Evolutionary conservation across 1,140 invertebrate species (phyloP), one percentile per base, ranked within the genome.

Genomic region (Pinna nobilis): DNA sequence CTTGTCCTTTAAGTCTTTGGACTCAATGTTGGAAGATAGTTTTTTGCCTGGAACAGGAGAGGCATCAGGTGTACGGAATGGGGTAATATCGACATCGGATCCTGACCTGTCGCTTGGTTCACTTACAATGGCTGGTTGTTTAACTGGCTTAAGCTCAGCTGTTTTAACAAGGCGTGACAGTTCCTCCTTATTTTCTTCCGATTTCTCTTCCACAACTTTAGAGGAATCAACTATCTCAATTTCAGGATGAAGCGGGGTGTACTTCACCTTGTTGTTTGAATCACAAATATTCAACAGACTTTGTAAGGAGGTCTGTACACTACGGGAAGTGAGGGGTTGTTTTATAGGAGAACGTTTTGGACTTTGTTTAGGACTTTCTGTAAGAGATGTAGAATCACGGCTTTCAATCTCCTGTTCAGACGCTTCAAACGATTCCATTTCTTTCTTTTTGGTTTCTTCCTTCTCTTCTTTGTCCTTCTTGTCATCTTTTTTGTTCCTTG

Each of bases 21-120:
- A 41, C 30, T n/a, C 25, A 23, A 0, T 57, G 35, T n/a, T 25
- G 7, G 3, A 11, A 2, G n/a, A n/a, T n/a, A n/a, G n/a, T 44
- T 44, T 68, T 57, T 49, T 57, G 32, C 23, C 50, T 3, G 51
- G 65, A 41, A 57, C 44, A 15, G 65, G 65, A n/a, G 65, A 68
- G 6, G 50, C n/a, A n/a, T 57, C 50, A n/a, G 65, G 65, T 39
- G 65, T 68, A 57, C 32, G 35, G 15, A 41, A 68, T 57, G 37
- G 37, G 9, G 37, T 23, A 57, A 20, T 57, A 6, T 57, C 51
- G 7, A 20, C 28, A 20, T 53, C 51, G 2, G 51, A 53, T 3
- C n/a, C 51, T 53, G 51, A 18, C 11, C 18, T 20, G 13, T 53
- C 25, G 25, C n/a, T 25, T 18, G 11, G n/a, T 23, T 20, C 25